Evolutionary conservation across 2,888 invertebrate species (phyloP).

Genomic region (Ornithoptera alexandrae): DNA sequence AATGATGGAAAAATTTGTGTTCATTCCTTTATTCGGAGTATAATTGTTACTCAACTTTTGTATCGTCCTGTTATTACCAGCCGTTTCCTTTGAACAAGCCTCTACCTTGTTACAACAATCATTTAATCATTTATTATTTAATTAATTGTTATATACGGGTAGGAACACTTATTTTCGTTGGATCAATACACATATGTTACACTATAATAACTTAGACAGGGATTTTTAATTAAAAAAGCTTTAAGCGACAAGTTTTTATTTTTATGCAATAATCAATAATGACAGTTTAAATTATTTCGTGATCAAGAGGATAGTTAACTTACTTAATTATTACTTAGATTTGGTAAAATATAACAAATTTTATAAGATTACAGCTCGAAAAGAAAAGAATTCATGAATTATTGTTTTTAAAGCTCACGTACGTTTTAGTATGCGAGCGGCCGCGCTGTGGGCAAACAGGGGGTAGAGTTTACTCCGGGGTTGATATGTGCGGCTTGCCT

Average conservation of each 20-base stretch:
- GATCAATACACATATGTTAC: too few species aligned
- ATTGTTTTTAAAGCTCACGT: conserved; percentile 17
- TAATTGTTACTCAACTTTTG: not conserved
- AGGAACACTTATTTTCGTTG: too few species aligned
- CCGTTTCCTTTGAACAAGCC: not conserved
- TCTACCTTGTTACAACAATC: not conserved
- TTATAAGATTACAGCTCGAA: too few species aligned
- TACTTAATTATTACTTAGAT: too few species aligned
- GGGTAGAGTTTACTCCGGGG: conserved; percentile 34
- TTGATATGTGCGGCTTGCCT: conserved; percentile 40
- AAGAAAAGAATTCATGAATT: too few species aligned
- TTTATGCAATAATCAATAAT: too few species aligned
- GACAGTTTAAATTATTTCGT: too few species aligned
- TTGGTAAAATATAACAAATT: too few species aligned
- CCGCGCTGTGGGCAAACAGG: conserved; percentile 37
- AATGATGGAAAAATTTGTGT: not conserved
- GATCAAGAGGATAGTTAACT: too few species aligned
- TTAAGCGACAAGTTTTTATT: too few species aligned
- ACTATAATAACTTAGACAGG: too few species aligned
- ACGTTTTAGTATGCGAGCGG: conserved; percentile 39
- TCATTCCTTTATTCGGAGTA: not conserved
- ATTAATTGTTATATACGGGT: not conserved
- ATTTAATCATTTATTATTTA: not conserved
- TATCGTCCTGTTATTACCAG: not conserved
- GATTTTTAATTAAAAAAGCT: too few species aligned